These are phyloP conservation scores for Menidia menidia DNA, from an alignment of 2,797 vertebrate species.

Conservation along the genomic window DNA sequence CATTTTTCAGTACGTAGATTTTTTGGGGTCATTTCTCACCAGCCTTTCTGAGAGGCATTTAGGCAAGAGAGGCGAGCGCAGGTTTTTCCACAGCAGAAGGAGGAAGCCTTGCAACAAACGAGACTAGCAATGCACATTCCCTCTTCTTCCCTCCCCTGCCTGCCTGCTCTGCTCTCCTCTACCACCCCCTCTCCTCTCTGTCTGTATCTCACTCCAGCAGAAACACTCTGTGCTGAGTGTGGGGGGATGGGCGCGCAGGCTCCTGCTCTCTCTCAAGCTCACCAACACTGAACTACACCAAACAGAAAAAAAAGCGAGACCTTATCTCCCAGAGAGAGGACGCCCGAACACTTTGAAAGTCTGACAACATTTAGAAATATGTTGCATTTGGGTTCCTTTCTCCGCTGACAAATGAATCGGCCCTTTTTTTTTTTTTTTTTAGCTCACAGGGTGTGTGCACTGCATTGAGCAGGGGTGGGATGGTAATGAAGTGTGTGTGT, in stretches of 20 bases:
- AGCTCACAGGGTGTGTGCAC: constrained; percentile 55
- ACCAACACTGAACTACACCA: constrained; percentile 70
- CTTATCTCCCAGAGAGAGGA: constrained; percentile 69
- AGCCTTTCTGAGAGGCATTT: constrained; percentile 67
- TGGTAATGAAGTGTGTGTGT: constrained; percentile 60
- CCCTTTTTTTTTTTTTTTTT: constrained; percentile 38
- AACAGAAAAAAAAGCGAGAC: constrained; percentile 49
- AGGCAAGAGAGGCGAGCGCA: constrained; percentile 57
- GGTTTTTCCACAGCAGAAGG: constrained; percentile 78
- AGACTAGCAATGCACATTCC: constrained; percentile 82
- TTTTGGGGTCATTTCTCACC: constrained; percentile 15
- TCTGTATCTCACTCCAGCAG: constrained; percentile 83
- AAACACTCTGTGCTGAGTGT: constrained; percentile 83
- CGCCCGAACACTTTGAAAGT: constrained; percentile 69
- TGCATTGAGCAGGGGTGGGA: constrained; percentile 46
- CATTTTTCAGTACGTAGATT: constrained; percentile 3
- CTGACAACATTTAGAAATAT: constrained; percentile 56
- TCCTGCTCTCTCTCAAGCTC: constrained; percentile 61
- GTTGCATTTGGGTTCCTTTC: constrained; percentile 18
- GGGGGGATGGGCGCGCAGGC: constrained; percentile 85
- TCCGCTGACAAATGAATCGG: constrained; percentile 60
- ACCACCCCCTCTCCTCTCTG: constrained; percentile 71
- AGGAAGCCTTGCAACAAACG: constrained; percentile 81
- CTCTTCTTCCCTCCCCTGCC: constrained; percentile 74
- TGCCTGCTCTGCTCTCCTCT: constrained; percentile 68